These are phyloP conservation scores for Hybos culiciformis DNA, from an alignment of 2,888 invertebrate species.

Conservation along the genomic window DNA sequence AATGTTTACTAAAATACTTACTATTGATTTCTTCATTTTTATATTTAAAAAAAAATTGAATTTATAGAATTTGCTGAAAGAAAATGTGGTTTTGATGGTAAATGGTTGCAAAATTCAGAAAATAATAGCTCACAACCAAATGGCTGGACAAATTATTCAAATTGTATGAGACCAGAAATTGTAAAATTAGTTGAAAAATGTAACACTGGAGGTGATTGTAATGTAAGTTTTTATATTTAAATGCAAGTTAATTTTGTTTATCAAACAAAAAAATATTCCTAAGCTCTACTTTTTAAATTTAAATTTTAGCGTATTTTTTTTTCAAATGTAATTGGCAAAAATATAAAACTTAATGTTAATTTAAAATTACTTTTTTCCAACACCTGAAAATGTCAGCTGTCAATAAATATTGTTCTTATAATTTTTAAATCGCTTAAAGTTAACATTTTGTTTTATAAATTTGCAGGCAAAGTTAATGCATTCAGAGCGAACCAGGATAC, in stretches of 20 bases:
- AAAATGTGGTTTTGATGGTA: slow-evolving; percentile 51
- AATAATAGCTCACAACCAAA: slow-evolving; percentile 28
- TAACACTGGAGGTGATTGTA: slow-evolving; percentile 36
- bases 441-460: slow-evolving; percentile 3
- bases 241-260: not conserved
- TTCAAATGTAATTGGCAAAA: no score
- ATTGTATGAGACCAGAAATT: slow-evolving; percentile 61
- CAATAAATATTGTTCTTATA: no score
- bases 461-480: slow-evolving; percentile 51
- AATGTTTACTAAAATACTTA: not conserved
- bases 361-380: no score
- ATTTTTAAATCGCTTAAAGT: not conserved
- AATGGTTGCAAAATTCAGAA: slow-evolving; percentile 49
- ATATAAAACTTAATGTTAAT: no score
- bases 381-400: no score
- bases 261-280: not conserved
- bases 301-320: no score
- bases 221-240: slow-evolving; percentile 27
- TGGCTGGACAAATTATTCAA: slow-evolving; percentile 77
- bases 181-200: slow-evolving; percentile 47
- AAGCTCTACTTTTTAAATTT: no score
- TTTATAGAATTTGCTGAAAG: slow-evolving; percentile 54
- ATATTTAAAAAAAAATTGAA: not conserved
- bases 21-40: no score
- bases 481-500: slow-evolving; percentile 52